Evolutionary conservation across 2,888 invertebrate genomes (phyloP), one percentile per base, ranked within the genome.

Genomic region (Crioceris asparagi): DNA sequence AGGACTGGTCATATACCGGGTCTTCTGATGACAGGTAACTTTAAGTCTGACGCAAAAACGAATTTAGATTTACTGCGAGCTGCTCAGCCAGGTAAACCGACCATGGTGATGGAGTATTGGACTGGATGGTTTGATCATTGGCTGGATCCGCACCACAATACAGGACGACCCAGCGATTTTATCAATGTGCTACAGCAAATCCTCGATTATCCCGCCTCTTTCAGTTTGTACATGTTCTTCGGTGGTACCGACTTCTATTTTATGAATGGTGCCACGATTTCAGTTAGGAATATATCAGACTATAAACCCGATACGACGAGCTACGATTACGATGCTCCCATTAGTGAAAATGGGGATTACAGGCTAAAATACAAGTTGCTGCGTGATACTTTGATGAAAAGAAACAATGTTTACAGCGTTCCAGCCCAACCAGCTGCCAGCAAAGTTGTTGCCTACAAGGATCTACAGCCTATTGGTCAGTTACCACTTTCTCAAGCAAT

Each of bases 211-310:
- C 60, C 60, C 1, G 52, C 60, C 6, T 60, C 80, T 35, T 77
- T 92, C 14, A 93, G 90, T 56, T 75, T 92, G 50, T 94, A 92
- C 58, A 86, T 93, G 83, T 91, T 90, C 63, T 81, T 79, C 52
- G 93, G 33, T 2, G 27, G 27, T 27, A 27, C 27, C 6, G 27
- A 27, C 15, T 27, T 27, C 15, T 14, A 15, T 12, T 27, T 27
- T 15, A 39, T 31, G 11, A 39, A 35, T 17, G 39, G 39, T 4
- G 39, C 39, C 12, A 39, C 39, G 6, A 27, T 27, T 12, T 27
- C 27, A 5, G n/a, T 35, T 26, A 27, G 43, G 37, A 27, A 47
- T 40, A 40, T 51, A 53, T 43, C 60, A 64, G n/a, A 61, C 57
- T 45, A 37, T n/a, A 31, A 42, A 34, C 33, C 44, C 15, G 40